These are phyloP conservation scores for Phenganax stokvisi DNA, from an alignment of 92 coral and sea anemone genomes.

Conservation along the genomic window DNA sequence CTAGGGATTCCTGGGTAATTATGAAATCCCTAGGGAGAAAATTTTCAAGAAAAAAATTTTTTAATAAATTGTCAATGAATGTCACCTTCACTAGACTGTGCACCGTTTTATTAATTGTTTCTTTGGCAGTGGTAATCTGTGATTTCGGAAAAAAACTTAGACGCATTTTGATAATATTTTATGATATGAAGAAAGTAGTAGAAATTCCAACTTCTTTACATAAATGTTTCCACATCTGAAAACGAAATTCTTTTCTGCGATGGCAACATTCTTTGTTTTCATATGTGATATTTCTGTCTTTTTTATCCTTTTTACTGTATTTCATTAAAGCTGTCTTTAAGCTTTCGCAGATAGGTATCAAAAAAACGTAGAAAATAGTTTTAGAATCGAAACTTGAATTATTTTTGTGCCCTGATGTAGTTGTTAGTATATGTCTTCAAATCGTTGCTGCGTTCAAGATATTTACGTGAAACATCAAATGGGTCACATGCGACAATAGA, in stretches of 20 bases:
- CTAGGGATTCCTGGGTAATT: too few relatives aligned
- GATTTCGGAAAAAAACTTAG: neutral
- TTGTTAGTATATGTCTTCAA: too few relatives aligned
- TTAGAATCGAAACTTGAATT: too few relatives aligned
- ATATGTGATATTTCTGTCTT: neutral
- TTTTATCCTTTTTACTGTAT: neutral
- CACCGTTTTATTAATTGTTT: neutral
- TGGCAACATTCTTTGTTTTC: neutral
- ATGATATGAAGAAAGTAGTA: neutral
- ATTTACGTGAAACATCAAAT: too few relatives aligned
- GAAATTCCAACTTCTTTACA: neutral
- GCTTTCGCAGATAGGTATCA: too few relatives aligned
- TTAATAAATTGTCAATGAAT: neutral
- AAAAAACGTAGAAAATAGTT: too few relatives aligned
- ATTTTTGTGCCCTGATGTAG: too few relatives aligned
- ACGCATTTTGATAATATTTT: conserved; percentile 4
- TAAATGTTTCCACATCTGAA: neutral
- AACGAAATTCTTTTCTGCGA: neutral
- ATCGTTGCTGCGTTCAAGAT: too few relatives aligned
- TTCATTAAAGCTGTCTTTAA: too few relatives aligned
- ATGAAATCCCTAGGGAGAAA: too few relatives aligned
- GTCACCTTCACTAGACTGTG: conserved; percentile 3
- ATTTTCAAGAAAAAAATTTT: neutral
- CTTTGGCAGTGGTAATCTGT: neutral
- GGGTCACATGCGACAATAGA: too few relatives aligned